A percentile compares a stretch with the other conserved stretches of the same genome.
phyloP scores from a whole-genome alignment of 64 coral and sea anemone species.

The Trachythela sp. region DNA sequence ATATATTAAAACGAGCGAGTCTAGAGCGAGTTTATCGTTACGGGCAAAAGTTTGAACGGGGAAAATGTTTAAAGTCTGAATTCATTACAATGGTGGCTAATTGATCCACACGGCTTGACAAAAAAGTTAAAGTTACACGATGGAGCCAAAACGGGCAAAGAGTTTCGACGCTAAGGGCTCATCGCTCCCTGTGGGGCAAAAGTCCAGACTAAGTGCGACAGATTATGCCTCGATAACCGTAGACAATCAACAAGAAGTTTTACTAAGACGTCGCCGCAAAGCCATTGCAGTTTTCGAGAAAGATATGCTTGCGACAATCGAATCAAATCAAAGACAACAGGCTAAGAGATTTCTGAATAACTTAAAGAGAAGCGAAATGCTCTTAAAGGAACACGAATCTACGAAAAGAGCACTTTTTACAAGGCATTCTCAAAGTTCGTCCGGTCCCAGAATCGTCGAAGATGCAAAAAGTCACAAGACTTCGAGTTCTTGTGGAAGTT shows the following conservation, averaged over 20 bases:
- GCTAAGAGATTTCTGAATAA: not conserved
- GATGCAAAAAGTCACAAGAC: not conserved
- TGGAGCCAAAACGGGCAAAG: no score
- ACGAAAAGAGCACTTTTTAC: not conserved
- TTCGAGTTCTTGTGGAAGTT: not conserved
- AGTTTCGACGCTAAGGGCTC: no score
- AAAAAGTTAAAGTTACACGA: no score
- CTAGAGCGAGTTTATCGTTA: no score
- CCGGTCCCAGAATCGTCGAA: not conserved
- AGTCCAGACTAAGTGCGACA: not conserved
- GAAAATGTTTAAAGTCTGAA: no score
- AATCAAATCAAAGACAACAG: not conserved
- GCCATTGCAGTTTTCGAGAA: not conserved
- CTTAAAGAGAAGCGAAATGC: not conserved
- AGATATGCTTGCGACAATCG: not conserved
- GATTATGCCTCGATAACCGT: not conserved
- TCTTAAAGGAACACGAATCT: slow-evolving; percentile 4
- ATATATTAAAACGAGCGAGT: no score
- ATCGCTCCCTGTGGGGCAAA: not conserved
- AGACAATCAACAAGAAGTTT: not conserved
- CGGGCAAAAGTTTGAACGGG: no score
- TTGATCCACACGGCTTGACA: no score
- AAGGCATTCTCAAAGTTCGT: not conserved
- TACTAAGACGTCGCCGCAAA: not conserved
- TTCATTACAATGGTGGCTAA: no score